Conservation (phyloP, 2,113 vertebrate species). For the Montifringilla adamsi region DNA sequence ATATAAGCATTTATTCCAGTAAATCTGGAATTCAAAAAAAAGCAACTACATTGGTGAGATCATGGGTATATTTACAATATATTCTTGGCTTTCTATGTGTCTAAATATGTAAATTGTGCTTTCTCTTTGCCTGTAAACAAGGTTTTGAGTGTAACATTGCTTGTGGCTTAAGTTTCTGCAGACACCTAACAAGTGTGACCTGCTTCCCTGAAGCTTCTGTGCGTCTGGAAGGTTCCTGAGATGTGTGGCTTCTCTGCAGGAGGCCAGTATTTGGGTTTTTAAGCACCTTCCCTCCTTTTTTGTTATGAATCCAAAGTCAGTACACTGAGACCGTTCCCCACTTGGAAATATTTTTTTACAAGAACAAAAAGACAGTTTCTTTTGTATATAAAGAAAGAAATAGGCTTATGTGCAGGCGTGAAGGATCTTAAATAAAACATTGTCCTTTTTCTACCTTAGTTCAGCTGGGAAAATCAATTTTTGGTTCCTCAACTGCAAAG, state of each 20-base stretch:
- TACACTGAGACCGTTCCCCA: not conserved
- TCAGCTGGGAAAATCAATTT: conserved; percentile 73
- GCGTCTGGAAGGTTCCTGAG: not conserved
- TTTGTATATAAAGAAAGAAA: conserved; percentile 66
- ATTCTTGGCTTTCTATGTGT: not conserved
- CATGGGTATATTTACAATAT: not conserved
- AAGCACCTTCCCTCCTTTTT: not conserved
- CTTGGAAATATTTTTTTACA: conserved; percentile 48
- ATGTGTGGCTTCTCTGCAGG: not conserved
- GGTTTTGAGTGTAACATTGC: not conserved
- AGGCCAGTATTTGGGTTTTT: not conserved
- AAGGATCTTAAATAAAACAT: conserved; percentile 74
- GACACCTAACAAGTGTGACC: not conserved
- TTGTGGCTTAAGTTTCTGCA: not conserved
- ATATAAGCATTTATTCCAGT: not conserved
- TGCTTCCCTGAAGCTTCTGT: not conserved
- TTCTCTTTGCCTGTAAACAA: not conserved
- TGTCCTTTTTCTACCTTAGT: conserved; percentile 47
- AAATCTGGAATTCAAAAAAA: not conserved
- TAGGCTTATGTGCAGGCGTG: conserved; percentile 25
- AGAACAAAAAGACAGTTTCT: conserved; percentile 58
- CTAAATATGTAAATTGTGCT: not conserved
- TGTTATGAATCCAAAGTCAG: not conserved
- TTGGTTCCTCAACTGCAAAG: conserved; percentile 60
- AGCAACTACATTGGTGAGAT: not conserved